phyloP scores from a whole-genome alignment of 2,888 invertebrate genomes.

The Microctonus hyperodae region DNA sequence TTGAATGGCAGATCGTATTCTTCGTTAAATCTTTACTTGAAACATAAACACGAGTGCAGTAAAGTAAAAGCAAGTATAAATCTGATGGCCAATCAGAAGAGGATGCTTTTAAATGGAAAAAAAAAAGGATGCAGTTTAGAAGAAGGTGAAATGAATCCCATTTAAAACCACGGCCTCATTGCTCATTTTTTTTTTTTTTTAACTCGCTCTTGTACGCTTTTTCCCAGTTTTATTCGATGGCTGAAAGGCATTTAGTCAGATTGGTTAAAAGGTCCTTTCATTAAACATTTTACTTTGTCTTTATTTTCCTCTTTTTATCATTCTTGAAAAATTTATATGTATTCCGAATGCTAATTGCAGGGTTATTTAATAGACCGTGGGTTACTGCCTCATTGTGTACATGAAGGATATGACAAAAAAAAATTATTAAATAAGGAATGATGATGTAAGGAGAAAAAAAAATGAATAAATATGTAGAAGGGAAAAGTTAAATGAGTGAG shows the following conservation, averaged over 20 bases:
- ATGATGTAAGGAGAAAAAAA: conserved; percentile 19
- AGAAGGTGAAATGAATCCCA: conserved; percentile 35
- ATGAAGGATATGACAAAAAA: conserved; percentile 31
- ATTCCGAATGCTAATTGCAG: conserved; percentile 63
- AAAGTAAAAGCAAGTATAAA: conserved; percentile 43
- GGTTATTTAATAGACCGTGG: conserved; percentile 58
- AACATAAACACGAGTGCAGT: not conserved
- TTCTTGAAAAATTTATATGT: conserved; percentile 45
- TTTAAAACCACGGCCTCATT: conserved; percentile 37
- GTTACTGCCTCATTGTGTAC: conserved; percentile 45
- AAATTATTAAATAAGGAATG: not conserved
- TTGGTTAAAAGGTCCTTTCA: conserved; percentile 60
- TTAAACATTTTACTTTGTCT: conserved; percentile 60
- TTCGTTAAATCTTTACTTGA: not conserved
- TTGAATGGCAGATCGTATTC: not conserved
- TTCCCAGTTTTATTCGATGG: conserved; percentile 40
- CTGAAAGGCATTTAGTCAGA: conserved; percentile 62
- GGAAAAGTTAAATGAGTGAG: conserved; percentile 27
- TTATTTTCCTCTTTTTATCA: conserved; percentile 18
- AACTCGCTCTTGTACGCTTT: conserved; percentile 23
- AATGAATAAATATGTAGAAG: conserved; percentile 8
- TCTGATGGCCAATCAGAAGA: conserved; percentile 40
- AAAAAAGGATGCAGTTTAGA: not conserved
- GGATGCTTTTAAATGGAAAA: too few relatives aligned
- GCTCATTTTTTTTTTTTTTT: conserved; percentile 28